Conservation (phyloP, 2,888 invertebrate genomes). For the Quadroppia sp. region DNA sequence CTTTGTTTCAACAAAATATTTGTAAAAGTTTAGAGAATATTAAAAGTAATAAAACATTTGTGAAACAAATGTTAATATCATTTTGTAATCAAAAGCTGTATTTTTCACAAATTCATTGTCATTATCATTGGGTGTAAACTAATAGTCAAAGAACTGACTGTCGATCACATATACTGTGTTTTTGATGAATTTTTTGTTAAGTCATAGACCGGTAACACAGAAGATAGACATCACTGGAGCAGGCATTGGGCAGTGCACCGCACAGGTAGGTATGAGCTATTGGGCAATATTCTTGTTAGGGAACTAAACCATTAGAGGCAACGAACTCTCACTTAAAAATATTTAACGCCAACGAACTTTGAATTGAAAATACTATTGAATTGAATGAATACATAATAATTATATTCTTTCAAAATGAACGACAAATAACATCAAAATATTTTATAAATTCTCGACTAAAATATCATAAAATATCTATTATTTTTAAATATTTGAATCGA, state of each 20-base stretch:
- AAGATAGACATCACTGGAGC: neutral
- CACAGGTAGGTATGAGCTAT: neutral
- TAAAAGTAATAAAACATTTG: neutral
- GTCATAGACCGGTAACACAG: constrained; percentile 24
- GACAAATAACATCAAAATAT: too few species aligned
- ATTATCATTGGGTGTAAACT: constrained; percentile 27
- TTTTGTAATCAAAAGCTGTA: neutral
- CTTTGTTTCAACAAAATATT: neutral
- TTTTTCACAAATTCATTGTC: too few species aligned
- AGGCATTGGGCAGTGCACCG: neutral
- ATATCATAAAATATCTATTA: too few species aligned
- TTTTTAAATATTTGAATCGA: too few species aligned
- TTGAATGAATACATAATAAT: neutral
- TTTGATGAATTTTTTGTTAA: neutral
- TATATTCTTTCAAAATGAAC: neutral
- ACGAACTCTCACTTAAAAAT: constrained; percentile 28
- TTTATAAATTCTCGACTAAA: too few species aligned
- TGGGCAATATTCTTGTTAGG: neutral
- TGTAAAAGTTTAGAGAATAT: neutral
- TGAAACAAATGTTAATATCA: neutral
- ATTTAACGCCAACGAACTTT: constrained; percentile 15
- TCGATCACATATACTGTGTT: constrained; percentile 3
- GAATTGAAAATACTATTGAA: constrained; percentile 15
- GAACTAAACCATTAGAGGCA: constrained; percentile 8
- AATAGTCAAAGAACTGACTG: constrained; percentile 16